Evolutionary conservation across 2,113 vertebrate species (phyloP).

Genomic region (Neolamprologus fasciatus): DNA sequence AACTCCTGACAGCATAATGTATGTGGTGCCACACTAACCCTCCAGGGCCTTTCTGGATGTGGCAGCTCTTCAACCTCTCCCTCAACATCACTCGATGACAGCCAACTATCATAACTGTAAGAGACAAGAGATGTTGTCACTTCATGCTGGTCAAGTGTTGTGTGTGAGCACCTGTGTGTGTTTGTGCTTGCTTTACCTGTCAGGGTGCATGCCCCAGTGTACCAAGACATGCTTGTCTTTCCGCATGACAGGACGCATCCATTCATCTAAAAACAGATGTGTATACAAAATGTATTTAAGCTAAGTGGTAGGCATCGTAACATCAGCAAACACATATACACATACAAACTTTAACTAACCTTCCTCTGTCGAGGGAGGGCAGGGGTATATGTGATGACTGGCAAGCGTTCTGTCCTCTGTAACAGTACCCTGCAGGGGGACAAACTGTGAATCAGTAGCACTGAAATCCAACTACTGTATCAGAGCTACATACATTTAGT

Average conservation of each 20-base stretch:
- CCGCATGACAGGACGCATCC: conserved; percentile 89
- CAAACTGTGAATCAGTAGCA: background rate
- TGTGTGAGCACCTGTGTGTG: background rate
- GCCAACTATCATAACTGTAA: conserved; percentile 88
- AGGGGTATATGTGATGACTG: conserved; percentile 85
- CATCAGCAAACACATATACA: background rate
- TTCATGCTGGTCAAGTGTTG: background rate
- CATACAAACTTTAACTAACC: conserved; percentile 63
- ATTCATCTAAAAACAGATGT: conserved; percentile 79
- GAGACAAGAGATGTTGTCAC: background rate
- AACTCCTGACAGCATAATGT: background rate
- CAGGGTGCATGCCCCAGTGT: conserved; percentile 90
- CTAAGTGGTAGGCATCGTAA: background rate
- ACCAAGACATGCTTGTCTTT: conserved; percentile 89
- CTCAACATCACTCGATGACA: conserved; percentile 83
- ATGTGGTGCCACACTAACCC: conserved; percentile 66
- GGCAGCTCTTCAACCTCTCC: conserved; percentile 86
- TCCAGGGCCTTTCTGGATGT: conserved; percentile 83
- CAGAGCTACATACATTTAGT: background rate
- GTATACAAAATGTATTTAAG: background rate
- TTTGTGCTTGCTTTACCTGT: conserved; percentile 53
- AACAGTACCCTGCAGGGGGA: conserved; percentile 76
- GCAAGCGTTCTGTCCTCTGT: conserved; percentile 86
- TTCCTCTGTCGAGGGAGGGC: conserved; percentile 79
- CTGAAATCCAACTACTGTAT: background rate